Evolutionary conservation across 1,140 invertebrate genomes (phyloP), one percentile per base, ranked within the genome.

Genomic region (Meloidogyne chitwoodi): DNA sequence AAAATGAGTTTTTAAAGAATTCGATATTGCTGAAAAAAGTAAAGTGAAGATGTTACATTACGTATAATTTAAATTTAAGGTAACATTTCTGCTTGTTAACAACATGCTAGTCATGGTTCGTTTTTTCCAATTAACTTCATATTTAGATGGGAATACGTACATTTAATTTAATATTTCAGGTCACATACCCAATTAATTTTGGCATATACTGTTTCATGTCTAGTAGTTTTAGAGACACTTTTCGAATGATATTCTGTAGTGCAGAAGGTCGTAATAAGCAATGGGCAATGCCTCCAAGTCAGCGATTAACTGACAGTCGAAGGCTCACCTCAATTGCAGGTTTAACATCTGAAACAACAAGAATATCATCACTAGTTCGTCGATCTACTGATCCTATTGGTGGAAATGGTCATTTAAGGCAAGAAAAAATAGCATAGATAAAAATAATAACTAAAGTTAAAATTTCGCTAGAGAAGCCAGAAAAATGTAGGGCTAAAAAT

Each of bases 141-240:
- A 41, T 22, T 68, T 19, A 26, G 19, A 41, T 27, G 24, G 1
- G 41, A 29, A 64, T 11, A 41, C 16, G 10, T 27, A 62, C 8
- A 0, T 19, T 6, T 22, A 11, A 67, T 66, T 41, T 19, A 5
- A 48, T 74, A 78, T 87, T 81, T 67, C 62, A 85, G 84, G 82
- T 81, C 10, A 94, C 93, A 34, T 96, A 96, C 88, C 94, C 94
- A 0, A 92, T 96, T 73, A 96, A 96, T 88, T 96, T 96, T 84
- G 93, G 93, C 71, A 95, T 96, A 77, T 96, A 96, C 87, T 96
- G 94, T 87, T 93, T 93, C 8, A 96, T 96, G 94, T 94, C 93
- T 66, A 90, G 93, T 27, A 93, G 95, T 85, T 96, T 96, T 86
- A 89, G 94, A 38, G 93, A 95, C 87, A 96, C 94, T 0, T 96